These are phyloP conservation scores for Dryobotodes eremita DNA, from an alignment of 2,888 invertebrate genomes.

Conservation along the genomic window DNA sequence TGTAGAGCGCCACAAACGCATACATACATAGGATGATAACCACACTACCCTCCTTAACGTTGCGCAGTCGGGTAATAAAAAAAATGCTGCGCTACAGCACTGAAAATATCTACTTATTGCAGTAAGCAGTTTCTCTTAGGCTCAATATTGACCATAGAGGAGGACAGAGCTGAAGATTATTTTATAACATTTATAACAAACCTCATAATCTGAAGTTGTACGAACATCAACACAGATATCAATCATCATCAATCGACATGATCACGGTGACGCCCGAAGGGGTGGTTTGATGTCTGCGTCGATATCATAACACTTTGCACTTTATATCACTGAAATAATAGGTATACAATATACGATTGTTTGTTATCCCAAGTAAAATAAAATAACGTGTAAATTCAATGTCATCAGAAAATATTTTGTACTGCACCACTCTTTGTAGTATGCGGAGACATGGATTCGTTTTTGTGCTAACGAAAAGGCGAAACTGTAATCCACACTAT, in stretches of 20 bases:
- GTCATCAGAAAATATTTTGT: not conserved
- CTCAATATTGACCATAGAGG: not conserved
- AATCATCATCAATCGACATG: not conserved
- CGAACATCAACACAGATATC: not conserved
- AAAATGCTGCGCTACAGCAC: not conserved
- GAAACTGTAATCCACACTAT: not conserved
- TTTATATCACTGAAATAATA: not conserved
- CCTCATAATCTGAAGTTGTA: not conserved
- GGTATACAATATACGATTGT: too few species aligned
- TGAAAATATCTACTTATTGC: not conserved
- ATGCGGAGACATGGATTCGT: not conserved
- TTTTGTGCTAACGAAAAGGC: not conserved
- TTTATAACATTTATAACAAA: not conserved
- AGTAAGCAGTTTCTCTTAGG: not conserved
- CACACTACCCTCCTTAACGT: too few species aligned
- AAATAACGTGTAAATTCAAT: not conserved
- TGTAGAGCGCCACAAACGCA: too few species aligned
- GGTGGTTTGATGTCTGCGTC: not conserved
- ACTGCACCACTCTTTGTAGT: not conserved
- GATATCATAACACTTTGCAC: not conserved
- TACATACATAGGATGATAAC: too few species aligned
- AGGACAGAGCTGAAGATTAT: not conserved
- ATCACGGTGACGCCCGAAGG: not conserved
- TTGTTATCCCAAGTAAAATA: too few species aligned
- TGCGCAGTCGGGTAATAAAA: too few species aligned